Conservation (phyloP, 2,113 vertebrate species). For the Dermatemys mawii region DNA sequence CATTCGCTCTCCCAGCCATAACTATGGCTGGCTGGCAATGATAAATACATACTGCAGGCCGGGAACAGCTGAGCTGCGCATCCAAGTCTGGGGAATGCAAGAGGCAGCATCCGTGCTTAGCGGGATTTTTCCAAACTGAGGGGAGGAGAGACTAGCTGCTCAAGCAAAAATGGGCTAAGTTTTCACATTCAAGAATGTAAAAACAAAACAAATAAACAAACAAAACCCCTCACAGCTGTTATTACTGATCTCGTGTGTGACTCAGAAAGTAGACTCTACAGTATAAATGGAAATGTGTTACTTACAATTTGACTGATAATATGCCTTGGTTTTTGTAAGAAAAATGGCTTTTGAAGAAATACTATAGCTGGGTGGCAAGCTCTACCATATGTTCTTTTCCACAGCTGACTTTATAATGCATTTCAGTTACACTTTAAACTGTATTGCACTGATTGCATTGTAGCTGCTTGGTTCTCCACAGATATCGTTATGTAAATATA, state of each 20-base stretch:
- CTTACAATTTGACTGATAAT: constrained; percentile 72
- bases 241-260: constrained; percentile 26
- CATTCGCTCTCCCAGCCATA: background rate
- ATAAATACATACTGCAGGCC: background rate
- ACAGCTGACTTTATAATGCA: constrained; percentile 69
- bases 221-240: constrained; percentile 65
- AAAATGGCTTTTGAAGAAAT: constrained; percentile 71
- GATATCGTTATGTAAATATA: constrained; percentile 60
- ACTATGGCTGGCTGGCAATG: background rate
- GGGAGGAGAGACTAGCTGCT: background rate
- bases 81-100: background rate
- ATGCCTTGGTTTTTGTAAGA: constrained; percentile 67
- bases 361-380: constrained; percentile 51
- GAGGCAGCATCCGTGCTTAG: rapidly evolving
- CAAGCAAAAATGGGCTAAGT: constrained; percentile 9
- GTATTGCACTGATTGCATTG: constrained; percentile 69
- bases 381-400: constrained; percentile 66
- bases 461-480: constrained; percentile 51
- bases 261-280: constrained; percentile 61
- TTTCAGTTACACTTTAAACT: constrained; percentile 51
- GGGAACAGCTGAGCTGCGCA: rapidly evolving
- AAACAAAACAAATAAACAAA: background rate
- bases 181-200: constrained; percentile 26
- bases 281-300: constrained; percentile 77
- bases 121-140: rapidly evolving